Evolutionary conservation across 2,797 vertebrate genomes (phyloP).

Genomic region (Ataeniobius toweri): DNA sequence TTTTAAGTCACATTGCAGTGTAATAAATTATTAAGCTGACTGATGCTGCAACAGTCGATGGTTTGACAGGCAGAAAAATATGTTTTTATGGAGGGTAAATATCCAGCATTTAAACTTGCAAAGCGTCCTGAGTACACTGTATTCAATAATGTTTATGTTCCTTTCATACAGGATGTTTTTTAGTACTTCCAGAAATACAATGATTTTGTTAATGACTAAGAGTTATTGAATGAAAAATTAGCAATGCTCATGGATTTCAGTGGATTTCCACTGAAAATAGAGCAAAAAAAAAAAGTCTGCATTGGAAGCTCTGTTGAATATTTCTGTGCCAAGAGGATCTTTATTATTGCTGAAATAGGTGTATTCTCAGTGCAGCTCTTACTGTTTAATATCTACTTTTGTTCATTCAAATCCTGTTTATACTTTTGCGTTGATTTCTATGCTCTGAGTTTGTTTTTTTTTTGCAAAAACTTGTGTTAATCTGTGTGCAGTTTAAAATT

Average conservation of each 20-base stretch:
- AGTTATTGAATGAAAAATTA: background rate
- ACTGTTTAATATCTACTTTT: background rate
- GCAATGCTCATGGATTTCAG: no score
- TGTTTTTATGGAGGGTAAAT: background rate
- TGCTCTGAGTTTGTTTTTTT: slow-evolving; percentile 14
- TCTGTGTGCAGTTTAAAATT: slow-evolving; percentile 9
- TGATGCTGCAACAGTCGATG: background rate
- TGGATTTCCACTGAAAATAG: background rate
- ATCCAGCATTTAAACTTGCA: background rate
- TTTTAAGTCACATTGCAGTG: background rate
- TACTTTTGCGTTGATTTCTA: slow-evolving; percentile 6
- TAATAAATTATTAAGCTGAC: background rate
- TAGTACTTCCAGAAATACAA: background rate
- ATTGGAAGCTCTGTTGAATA: background rate
- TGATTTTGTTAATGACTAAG: background rate
- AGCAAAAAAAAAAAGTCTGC: background rate
- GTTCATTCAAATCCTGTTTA: background rate
- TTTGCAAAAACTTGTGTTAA: slow-evolving; percentile 17
- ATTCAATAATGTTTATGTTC: background rate
- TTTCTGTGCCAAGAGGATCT: slow-evolving; percentile 6
- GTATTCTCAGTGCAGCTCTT: background rate
- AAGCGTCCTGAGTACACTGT: background rate
- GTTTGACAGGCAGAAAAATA: background rate
- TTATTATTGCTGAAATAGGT: slow-evolving; percentile 3
- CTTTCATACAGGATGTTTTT: no score